Evolutionary conservation across 2,797 vertebrate genomes (phyloP).

Genomic region (Streptopelia turtur): DNA sequence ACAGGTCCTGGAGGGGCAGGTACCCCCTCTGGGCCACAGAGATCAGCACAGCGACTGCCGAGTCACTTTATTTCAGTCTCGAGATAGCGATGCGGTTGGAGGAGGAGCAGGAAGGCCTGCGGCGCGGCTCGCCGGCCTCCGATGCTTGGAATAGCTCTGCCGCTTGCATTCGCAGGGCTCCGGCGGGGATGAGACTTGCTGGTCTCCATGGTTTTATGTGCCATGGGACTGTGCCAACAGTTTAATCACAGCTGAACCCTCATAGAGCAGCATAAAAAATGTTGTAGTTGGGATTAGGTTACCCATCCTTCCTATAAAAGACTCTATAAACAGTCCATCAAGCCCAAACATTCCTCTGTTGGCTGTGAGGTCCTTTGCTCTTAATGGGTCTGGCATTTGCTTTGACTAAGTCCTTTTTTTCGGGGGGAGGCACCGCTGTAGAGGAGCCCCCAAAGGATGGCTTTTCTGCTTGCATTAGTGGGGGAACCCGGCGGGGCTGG

Average conservation of each 20-base stretch:
- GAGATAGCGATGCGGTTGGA: background rate
- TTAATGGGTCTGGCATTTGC: slow-evolving; percentile 57
- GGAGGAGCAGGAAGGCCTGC: background rate
- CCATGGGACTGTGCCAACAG: slow-evolving; percentile 64
- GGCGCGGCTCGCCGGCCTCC: fast-evolving
- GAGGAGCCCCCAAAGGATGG: slow-evolving; percentile 9
- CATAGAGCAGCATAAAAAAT: slow-evolving; percentile 56
- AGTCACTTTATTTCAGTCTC: background rate
- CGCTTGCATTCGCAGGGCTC: background rate
- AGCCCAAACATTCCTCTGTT: slow-evolving; percentile 54
- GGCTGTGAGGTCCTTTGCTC: slow-evolving; percentile 49
- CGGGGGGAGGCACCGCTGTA: background rate
- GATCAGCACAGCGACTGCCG: fast-evolving
- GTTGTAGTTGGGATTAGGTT: slow-evolving; percentile 69
- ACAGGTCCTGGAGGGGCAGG: background rate
- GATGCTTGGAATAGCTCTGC: background rate
- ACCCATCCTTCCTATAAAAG: slow-evolving; percentile 70
- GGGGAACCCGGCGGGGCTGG: slow-evolving; percentile 29
- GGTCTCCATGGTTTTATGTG: slow-evolving; percentile 67
- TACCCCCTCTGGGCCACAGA: background rate
- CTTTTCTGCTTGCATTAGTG: slow-evolving; percentile 11
- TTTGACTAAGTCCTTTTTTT: background rate
- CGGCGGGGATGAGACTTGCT: background rate
- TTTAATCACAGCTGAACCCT: slow-evolving; percentile 71
- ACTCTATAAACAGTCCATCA: slow-evolving; percentile 73